A percentile compares a stretch with the other conserved stretches of the same genome.
Evolutionary conservation across 2,888 invertebrate genomes (phyloP).

Genomic region (Mesopsocus fuscifrons): DNA sequence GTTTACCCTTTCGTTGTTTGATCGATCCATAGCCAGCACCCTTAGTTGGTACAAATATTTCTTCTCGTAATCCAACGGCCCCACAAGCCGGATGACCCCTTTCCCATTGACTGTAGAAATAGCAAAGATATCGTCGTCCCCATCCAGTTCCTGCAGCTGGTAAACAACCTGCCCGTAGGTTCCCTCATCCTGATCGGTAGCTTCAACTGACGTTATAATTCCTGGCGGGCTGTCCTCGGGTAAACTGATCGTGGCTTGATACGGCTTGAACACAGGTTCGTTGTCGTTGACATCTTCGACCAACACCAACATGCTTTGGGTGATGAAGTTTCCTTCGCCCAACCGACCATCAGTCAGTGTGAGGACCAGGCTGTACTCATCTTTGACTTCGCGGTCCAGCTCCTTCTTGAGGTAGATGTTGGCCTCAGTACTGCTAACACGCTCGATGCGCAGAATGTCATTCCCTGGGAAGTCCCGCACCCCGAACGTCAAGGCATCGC

Average conservation of each 20-base stretch:
- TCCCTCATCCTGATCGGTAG: constrained; percentile 77
- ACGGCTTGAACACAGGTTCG: constrained; percentile 69
- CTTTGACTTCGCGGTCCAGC: constrained; percentile 77
- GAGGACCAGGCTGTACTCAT: constrained; percentile 74
- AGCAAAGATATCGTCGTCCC: constrained; percentile 54
- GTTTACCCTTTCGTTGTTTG: constrained; percentile 53
- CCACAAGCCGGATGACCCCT: constrained; percentile 58
- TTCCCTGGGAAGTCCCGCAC: constrained; percentile 52
- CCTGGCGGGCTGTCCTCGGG: constrained; percentile 61
- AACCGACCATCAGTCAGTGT: constrained; percentile 76
- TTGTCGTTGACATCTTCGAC: constrained; percentile 89
- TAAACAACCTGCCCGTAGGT: constrained; percentile 85
- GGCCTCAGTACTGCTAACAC: constrained; percentile 61
- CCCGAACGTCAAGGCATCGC: constrained; percentile 65
- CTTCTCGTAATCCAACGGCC: constrained; percentile 64
- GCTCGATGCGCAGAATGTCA: constrained; percentile 69
- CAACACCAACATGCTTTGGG: constrained; percentile 69
- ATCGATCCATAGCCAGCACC: constrained; percentile 64
- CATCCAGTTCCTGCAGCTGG: constrained; percentile 63
- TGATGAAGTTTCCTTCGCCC: constrained; percentile 72
- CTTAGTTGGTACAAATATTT: constrained; percentile 73
- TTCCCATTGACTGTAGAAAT: constrained; percentile 70
- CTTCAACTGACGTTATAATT: constrained; percentile 60
- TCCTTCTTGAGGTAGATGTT: constrained; percentile 73
- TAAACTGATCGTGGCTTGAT: constrained; percentile 62